Evolutionary conservation across 64 coral and sea anemone species (phyloP).

Genomic region (Orbicella faveolata): DNA sequence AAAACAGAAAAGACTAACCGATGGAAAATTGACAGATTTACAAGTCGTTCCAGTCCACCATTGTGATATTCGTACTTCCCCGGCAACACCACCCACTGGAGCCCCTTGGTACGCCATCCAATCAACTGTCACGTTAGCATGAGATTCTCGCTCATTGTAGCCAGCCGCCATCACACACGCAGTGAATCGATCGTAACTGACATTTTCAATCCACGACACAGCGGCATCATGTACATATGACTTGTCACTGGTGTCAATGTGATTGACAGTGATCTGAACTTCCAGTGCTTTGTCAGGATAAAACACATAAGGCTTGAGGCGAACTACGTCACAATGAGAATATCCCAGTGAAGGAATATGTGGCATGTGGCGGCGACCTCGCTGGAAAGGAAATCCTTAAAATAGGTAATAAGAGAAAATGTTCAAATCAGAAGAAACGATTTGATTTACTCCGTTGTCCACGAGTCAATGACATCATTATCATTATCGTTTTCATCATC

Average conservation of each 20-base stretch:
- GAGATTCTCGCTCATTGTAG: constrained; percentile 25
- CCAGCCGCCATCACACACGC: constrained; percentile 57
- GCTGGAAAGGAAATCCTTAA: constrained; percentile 58
- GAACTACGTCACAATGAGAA: constrained; percentile 34
- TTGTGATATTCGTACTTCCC: neutral
- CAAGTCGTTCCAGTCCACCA: constrained; percentile 59
- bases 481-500: too few relatives aligned
- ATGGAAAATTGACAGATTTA: constrained; percentile 26
- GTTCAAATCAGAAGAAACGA: neutral
- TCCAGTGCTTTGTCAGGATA: constrained; percentile 75
- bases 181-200: constrained; percentile 59
- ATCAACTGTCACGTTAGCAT: constrained; percentile 44
- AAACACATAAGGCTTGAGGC: constrained; percentile 42
- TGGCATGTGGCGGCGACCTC: constrained; percentile 23
- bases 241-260: constrained; percentile 42
- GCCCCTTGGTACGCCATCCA: constrained; percentile 58
- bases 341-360: constrained; percentile 4
- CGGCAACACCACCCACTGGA: constrained; percentile 37
- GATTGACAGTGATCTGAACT: constrained; percentile 68
- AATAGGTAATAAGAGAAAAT: neutral
- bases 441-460: too few relatives aligned
- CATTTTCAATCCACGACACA: constrained; percentile 68
- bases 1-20: neutral
- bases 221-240: constrained; percentile 49
- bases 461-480: too few relatives aligned